Evolutionary conservation across 2,888 invertebrate species (phyloP), one percentile per base, ranked within the genome.

Genomic region (Gerris lacustris): DNA sequence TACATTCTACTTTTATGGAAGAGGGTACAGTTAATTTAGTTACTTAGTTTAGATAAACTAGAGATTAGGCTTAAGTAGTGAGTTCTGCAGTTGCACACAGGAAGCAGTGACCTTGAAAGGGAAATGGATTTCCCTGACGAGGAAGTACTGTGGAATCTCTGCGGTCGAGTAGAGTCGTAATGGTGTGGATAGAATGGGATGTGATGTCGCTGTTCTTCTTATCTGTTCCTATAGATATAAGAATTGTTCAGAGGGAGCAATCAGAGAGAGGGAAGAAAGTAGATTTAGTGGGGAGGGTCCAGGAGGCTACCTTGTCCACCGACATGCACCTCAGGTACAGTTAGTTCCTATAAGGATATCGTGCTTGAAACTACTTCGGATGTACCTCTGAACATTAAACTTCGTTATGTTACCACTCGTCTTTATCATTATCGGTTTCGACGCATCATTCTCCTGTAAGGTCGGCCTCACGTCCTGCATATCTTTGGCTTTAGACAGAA

Each of bases 401-500:
- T 11, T 55, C 55, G 55, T 55, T 11, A 55, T 55, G 55, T 55
- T 55, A 55, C 55, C 55, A 11, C 55, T 55, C 55, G 15, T 55
- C 15, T 55, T 55, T 55, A 9, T 55, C 9, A 11, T 55, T 11
- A 11, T 55, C 15, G 15, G 55, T 55, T 55, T 55, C 15, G 15
- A 55, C 55, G 11, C 55, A 11, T 11, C 55, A 15, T 55, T 55
- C 55, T 9, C 11, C 15, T 55, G 55, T 55, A 55, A 55, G 55
- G 15, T 15, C 15, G 55, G 55, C 15, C 1, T 55, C 9, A 11
- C 55, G 1, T 55, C 55, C 55, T 55, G 55, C 64, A 64, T 68
- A n/a, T 68, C 63, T n/a, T 18, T 43, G 5, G 72, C 72, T 18
- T 55, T 72, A 43, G 63, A 68, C 44, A 63, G 63, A 47, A 69